Base-by-base conservation (phyloP, 1,140 invertebrate species). In the Phymorhynchus buccinoides region DNA sequence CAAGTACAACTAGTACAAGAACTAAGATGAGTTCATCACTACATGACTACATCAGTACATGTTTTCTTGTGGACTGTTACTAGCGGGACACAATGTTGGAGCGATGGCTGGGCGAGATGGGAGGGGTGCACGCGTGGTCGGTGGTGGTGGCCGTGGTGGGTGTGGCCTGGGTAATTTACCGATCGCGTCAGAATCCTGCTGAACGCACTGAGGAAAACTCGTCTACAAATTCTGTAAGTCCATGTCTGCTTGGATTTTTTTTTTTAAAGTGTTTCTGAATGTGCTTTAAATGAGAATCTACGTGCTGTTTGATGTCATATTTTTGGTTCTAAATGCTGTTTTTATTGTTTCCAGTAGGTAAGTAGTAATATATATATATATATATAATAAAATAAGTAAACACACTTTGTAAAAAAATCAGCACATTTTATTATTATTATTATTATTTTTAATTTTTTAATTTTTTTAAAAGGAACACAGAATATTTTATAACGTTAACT, bases 61-160 rank as follows among this genome's bases (percentile, higher is more conserved):
- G 18, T 71, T 4, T 3, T 9, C 18, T 14, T 37, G 2, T 37
- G 27, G 3, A 27, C 12, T 9, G 4, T 32, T 71, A 37, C 18
- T 7, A 35, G 3, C 16, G 52, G 9, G 14, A 3, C 37, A 86
- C 44, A 14, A 90, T 90, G 89, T 71, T 90, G 39, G 88, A 90
- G 81, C 86, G 86, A 82, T 35, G 89, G 16, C 79, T 90, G 12
- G 82, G 71, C 68, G 22, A 44, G 3, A 48, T 83, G 75, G 79
- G 88, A 1, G 84, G 85, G 14, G 52, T 90, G 42, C 89, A 89
- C 41, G 85, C 89, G 30, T 90, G 89, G 89, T 87, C 88, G 3
- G 44, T 89, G 22, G 30, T 88, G 41, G 56, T 90, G 32, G 88
- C 88, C 18, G 84, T 84, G 16, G 81, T 73, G 6, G 84, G 87